A percentile compares a stretch with the other conserved stretches of the same genome.
Conservation (phyloP, 2,888 invertebrate species). For the Xanthia togata region DNA sequence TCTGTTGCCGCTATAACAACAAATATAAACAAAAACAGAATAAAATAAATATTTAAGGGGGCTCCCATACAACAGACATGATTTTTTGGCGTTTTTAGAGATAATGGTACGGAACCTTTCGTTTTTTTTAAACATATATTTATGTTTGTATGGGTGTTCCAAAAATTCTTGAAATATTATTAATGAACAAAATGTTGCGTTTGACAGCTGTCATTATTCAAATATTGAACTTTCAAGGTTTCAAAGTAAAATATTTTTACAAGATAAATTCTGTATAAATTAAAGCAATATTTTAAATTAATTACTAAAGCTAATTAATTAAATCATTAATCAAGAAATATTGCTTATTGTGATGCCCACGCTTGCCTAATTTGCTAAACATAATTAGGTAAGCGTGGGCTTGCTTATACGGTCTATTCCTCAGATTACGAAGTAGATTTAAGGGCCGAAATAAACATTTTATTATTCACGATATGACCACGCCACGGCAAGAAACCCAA, state of each 20-base stretch:
- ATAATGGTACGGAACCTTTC: too few species aligned
- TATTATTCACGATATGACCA: constrained; percentile 42
- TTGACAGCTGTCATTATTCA: constrained; percentile 20
- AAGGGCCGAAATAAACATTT: constrained; percentile 16
- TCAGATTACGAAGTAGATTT: constrained; percentile 45
- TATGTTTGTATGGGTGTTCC: too few species aligned
- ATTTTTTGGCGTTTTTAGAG: too few species aligned
- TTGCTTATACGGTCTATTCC: constrained; percentile 29
- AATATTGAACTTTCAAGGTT: neutral
- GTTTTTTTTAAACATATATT: too few species aligned
- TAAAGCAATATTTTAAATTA: constrained; percentile 14
- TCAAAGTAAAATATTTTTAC: too few species aligned
- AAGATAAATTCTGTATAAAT: neutral
- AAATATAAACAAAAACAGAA: too few species aligned
- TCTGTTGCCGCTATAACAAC: too few species aligned
- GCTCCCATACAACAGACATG: too few species aligned
- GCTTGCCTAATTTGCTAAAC: constrained; percentile 25
- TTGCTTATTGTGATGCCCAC: constrained; percentile 23
- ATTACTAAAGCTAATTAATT: constrained; percentile 28
- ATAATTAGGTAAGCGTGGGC: too few species aligned
- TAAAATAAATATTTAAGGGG: too few species aligned
- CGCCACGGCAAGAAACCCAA: neutral
- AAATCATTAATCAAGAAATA: constrained; percentile 16
- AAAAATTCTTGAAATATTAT: too few species aligned
- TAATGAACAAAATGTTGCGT: neutral